Evolutionary conservation across 2,113 vertebrate species (phyloP).

Genomic region (Perca flavescens): DNA sequence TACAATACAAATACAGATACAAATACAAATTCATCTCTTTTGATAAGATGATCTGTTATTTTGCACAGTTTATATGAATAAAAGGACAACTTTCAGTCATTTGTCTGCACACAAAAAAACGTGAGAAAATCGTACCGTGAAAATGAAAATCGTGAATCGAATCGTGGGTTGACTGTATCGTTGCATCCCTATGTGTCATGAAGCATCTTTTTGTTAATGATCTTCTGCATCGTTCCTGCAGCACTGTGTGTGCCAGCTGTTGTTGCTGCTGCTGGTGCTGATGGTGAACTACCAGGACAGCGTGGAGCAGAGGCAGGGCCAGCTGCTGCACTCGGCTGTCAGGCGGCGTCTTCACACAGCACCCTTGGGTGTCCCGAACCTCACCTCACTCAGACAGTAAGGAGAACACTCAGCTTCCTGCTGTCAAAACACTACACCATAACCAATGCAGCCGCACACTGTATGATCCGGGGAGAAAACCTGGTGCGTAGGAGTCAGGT

Average conservation of each 20-base stretch:
- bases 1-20: no score
- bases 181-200: no score
- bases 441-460: background rate
- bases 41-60: no score
- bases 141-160: no score
- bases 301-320: conserved; percentile 73
- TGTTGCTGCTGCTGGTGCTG: conserved; percentile 85
- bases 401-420: background rate
- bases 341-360: conserved; percentile 66
- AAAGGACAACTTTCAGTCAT: no score
- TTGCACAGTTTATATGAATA: no score
- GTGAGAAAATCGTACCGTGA: no score
- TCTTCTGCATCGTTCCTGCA: conserved; percentile 38
- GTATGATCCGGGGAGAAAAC: background rate
- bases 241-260: conserved; percentile 82
- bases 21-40: no score
- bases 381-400: conserved; percentile 78
- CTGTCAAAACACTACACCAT: conserved; percentile 1
- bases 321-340: conserved; percentile 75
- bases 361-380: conserved; percentile 56
- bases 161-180: no score
- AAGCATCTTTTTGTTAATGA: background rate
- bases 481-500: background rate
- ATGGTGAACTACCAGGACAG: conserved; percentile 86
- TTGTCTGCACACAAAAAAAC: no score